phyloP scores from a whole-genome alignment of 2,113 vertebrate species.

The Hippopotamus amphibius region DNA sequence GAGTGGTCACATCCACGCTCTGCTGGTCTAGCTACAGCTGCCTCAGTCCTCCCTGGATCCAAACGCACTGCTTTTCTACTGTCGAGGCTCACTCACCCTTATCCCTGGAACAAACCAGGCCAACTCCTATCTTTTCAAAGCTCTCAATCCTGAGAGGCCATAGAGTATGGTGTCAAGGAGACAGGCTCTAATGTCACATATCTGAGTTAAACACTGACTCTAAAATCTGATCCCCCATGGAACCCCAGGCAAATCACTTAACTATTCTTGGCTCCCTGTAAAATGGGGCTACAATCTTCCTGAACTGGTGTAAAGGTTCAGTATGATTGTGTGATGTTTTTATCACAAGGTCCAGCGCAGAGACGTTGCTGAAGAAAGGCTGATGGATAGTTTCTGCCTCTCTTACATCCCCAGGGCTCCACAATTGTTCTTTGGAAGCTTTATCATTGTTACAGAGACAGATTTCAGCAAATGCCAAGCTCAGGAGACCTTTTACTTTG shows the following conservation, averaged over 20 bases:
- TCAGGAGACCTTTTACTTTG: neutral
- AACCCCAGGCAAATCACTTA: neutral
- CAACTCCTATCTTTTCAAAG: neutral
- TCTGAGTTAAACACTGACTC: neutral
- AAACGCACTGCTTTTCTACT: neutral
- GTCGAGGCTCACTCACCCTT: neutral
- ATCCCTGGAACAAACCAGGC: neutral
- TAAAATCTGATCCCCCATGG: neutral
- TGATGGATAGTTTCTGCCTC: neutral
- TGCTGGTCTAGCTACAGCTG: neutral
- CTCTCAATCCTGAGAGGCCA: neutral
- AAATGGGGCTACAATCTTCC: neutral
- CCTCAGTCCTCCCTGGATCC: neutral
- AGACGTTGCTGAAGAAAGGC: neutral
- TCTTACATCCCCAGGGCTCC: neutral
- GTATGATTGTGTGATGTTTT: neutral
- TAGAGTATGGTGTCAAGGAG: neutral
- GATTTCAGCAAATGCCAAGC: neutral
- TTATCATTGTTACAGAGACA: neutral
- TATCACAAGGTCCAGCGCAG: neutral
- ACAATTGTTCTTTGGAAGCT: slow-evolving; percentile 29
- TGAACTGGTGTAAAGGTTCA: neutral
- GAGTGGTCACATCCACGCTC: neutral
- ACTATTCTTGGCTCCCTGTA: neutral
- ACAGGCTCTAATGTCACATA: neutral